A percentile compares a stretch with the other conserved stretches of the same genome.
phyloP scores from a whole-genome alignment of 2,797 vertebrate genomes.

The Syngnathus acus region DNA sequence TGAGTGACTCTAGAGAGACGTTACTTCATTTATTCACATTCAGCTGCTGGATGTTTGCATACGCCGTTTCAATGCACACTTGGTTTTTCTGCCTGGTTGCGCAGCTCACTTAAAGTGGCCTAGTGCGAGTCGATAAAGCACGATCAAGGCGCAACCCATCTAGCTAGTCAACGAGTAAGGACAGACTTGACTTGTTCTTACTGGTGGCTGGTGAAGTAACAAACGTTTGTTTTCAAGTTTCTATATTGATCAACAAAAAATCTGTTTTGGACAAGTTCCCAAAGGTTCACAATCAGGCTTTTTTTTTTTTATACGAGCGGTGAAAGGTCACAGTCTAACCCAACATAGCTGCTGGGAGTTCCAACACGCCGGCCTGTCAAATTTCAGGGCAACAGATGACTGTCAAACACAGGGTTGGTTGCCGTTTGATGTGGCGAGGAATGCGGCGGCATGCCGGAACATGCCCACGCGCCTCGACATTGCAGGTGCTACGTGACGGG shows the following conservation, averaged over 20 bases:
- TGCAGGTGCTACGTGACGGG: not conserved
- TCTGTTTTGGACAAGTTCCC: not conserved
- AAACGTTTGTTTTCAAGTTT: not conserved
- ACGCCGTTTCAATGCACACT: not conserved
- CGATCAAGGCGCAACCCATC: not conserved
- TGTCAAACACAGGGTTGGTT: not conserved
- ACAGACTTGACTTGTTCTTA: not conserved
- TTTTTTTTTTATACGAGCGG: not conserved
- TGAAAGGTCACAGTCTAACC: not conserved
- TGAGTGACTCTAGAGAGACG: not conserved
- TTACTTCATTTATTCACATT: not conserved
- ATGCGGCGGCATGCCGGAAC: not conserved
- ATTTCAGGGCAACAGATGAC: constrained; percentile 1
- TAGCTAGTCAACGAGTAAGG: not conserved
- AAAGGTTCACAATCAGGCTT: not conserved
- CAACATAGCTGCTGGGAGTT: not conserved
- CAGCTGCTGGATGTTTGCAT: constrained; percentile 2
- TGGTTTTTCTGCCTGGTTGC: not conserved
- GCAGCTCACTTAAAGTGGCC: not conserved
- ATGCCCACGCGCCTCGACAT: not conserved
- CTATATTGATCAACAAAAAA: not conserved
- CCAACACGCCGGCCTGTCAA: not conserved
- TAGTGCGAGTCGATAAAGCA: not conserved
- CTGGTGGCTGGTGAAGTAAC: not conserved
- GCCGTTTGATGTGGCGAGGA: not conserved